These are phyloP conservation scores for Carabus problematicus DNA, from an alignment of 2,888 invertebrate species.

Conservation along the genomic window DNA sequence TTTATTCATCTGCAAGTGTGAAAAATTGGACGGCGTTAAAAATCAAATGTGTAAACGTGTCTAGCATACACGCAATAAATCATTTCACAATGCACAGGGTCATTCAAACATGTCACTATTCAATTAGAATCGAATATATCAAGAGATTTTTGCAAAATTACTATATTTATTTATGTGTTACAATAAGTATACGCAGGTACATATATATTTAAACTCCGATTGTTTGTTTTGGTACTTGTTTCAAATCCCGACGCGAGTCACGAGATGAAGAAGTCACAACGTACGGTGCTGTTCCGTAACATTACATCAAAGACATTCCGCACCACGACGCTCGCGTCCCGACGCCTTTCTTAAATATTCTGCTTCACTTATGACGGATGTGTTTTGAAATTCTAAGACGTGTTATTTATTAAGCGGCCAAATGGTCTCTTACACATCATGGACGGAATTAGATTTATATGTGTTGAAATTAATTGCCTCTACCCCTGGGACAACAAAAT, in stretches of 20 bases:
- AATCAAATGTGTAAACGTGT: constrained; percentile 41
- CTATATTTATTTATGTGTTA: neutral
- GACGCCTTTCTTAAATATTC: constrained; percentile 47
- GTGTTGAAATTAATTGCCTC: constrained; percentile 42
- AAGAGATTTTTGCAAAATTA: constrained; percentile 4
- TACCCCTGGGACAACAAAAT: neutral
- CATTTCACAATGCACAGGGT: constrained; percentile 33
- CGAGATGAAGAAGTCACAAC: neutral
- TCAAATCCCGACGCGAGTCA: constrained; percentile 16
- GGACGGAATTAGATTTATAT: constrained; percentile 43
- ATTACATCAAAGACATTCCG: constrained; percentile 41
- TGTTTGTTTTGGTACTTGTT: constrained; percentile 25
- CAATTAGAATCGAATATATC: constrained; percentile 38
- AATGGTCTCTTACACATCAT: constrained; percentile 39
- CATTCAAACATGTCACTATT: constrained; percentile 36
- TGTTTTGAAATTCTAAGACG: constrained; percentile 44
- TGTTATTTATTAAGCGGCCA: constrained; percentile 43
- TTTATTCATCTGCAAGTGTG: constrained; percentile 36
- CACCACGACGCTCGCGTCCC: constrained; percentile 42
- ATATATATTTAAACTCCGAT: neutral
- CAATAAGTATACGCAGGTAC: neutral
- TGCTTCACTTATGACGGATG: constrained; percentile 49
- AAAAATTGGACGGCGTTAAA: constrained; percentile 39
- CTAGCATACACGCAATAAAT: constrained; percentile 34
- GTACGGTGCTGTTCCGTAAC: constrained; percentile 20